A percentile compares a stretch with the other conserved stretches of the same genome.
Conservation (phyloP, 2,113 vertebrate species). For the Rafetus swinhoei region DNA sequence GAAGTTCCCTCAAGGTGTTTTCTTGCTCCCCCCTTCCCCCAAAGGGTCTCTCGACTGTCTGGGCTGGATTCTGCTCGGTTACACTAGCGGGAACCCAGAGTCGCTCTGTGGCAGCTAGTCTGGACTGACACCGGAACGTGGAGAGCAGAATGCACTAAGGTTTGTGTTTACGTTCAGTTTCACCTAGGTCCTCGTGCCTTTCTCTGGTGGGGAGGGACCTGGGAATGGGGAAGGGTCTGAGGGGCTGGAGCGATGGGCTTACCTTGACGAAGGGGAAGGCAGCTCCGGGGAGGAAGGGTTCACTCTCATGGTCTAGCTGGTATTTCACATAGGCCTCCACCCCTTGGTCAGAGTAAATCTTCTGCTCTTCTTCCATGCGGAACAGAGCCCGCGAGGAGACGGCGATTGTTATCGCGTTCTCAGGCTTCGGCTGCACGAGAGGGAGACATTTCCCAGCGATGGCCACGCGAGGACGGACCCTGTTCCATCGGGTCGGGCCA, state of each 20-base stretch:
- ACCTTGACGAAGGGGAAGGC: slow-evolving; percentile 98
- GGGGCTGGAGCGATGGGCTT: neutral
- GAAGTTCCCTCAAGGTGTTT: neutral
- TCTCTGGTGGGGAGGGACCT: neutral
- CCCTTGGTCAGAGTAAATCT: slow-evolving; percentile 87
- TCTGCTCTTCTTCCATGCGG: slow-evolving; percentile 94
- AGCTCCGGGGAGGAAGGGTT: slow-evolving; percentile 90
- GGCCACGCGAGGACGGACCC: too few species aligned
- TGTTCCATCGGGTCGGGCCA: neutral
- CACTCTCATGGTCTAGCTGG: slow-evolving; percentile 90
- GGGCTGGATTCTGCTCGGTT: neutral
- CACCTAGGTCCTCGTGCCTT: neutral
- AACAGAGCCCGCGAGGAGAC: slow-evolving; percentile 94
- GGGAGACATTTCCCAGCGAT: neutral
- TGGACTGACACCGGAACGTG: neutral
- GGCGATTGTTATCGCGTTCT: slow-evolving; percentile 93
- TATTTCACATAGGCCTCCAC: slow-evolving; percentile 93
- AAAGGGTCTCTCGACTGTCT: neutral
- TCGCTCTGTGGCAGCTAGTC: neutral
- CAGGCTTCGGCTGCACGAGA: slow-evolving; percentile 86
- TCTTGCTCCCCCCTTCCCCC: neutral
- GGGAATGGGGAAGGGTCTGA: neutral
- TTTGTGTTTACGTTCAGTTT: neutral
- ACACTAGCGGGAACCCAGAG: neutral
- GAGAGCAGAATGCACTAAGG: neutral